These are phyloP conservation scores for Cyclina sinensis DNA, from an alignment of 1,140 invertebrate genomes.

Conservation along the genomic window DNA sequence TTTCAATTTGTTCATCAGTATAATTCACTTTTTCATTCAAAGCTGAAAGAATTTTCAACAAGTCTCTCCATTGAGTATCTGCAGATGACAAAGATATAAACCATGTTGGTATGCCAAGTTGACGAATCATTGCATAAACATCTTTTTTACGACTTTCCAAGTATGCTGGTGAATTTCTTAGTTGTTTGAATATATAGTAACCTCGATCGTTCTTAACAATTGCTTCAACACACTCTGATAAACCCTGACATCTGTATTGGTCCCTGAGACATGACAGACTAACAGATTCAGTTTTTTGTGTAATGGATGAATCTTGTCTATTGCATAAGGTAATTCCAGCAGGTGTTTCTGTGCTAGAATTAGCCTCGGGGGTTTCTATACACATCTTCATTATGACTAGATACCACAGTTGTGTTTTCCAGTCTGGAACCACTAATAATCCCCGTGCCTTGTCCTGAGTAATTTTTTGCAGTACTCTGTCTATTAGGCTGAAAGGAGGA, in stretches of 20 bases:
- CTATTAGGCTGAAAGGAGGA: too few species aligned
- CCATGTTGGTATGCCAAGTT: slow-evolving; percentile 36
- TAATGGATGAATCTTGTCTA: too few species aligned
- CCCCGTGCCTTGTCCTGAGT: too few species aligned
- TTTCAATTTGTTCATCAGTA: neutral
- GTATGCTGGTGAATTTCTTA: slow-evolving; percentile 36
- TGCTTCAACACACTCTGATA: slow-evolving; percentile 7
- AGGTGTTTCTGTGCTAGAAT: slow-evolving; percentile 7
- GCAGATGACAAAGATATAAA: slow-evolving; percentile 38
- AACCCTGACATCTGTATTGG: slow-evolving; percentile 20
- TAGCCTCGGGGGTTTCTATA: neutral
- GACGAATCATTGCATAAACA: slow-evolving; percentile 27
- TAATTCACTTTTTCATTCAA: slow-evolving; percentile 2
- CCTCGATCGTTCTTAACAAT: slow-evolving; percentile 52
- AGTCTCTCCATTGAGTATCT: slow-evolving; percentile 13
- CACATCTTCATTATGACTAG: too few species aligned
- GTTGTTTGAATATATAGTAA: slow-evolving; percentile 1
- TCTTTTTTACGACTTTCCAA: slow-evolving; percentile 38
- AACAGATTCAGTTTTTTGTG: too few species aligned
- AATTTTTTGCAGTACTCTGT: too few species aligned
- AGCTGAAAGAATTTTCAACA: slow-evolving; percentile 13
- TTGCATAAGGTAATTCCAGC: slow-evolving; percentile 36
- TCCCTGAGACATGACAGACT: too few species aligned
- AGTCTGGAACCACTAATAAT: too few species aligned
- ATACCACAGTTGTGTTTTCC: too few species aligned